phyloP scores from a whole-genome alignment of 2,888 invertebrate genomes.

The Arctia plantaginis region DNA sequence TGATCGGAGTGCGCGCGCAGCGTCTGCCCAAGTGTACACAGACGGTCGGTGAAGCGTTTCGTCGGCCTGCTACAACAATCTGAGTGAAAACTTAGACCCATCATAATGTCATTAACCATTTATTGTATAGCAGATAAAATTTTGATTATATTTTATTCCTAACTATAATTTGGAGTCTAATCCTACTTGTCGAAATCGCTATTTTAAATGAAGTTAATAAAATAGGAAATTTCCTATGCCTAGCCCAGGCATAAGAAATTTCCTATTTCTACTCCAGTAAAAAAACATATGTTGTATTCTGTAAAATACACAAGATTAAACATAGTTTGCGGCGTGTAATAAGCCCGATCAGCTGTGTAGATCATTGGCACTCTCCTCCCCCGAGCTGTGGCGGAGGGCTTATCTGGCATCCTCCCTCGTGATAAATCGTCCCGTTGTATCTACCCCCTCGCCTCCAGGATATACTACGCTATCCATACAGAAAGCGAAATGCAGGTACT shows the following conservation, averaged over 20 bases:
- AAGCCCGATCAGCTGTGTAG: slow-evolving; percentile 65
- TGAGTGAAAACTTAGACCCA: slow-evolving; percentile 75
- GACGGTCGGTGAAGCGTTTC: slow-evolving; percentile 76
- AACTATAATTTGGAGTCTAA: background rate
- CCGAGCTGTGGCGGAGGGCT: slow-evolving; percentile 58
- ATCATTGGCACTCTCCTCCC: slow-evolving; percentile 49
- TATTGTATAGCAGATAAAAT: slow-evolving; percentile 34
- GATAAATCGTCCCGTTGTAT: slow-evolving; percentile 78
- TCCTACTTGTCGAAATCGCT: background rate
- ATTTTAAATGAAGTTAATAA: background rate
- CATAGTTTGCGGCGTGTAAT: slow-evolving; percentile 54
- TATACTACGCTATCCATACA: slow-evolving; percentile 54
- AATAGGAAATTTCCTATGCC: background rate
- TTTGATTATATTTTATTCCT: slow-evolving; percentile 22
- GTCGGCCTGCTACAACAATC: slow-evolving; percentile 74
- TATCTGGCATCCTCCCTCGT: slow-evolving; percentile 73
- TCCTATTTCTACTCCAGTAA: slow-evolving; percentile 20
- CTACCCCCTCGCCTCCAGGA: slow-evolving; percentile 66
- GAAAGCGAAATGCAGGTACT: slow-evolving; percentile 17
- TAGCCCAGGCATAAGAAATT: background rate
- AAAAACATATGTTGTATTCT: slow-evolving; percentile 36
- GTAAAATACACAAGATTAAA: slow-evolving; percentile 46
- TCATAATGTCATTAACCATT: slow-evolving; percentile 73
- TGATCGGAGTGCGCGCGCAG: slow-evolving; percentile 85
- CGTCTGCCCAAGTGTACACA: slow-evolving; percentile 80